Conservation (phyloP, 1,140 invertebrate species). For the Acyrthosiphon pisum region DNA sequence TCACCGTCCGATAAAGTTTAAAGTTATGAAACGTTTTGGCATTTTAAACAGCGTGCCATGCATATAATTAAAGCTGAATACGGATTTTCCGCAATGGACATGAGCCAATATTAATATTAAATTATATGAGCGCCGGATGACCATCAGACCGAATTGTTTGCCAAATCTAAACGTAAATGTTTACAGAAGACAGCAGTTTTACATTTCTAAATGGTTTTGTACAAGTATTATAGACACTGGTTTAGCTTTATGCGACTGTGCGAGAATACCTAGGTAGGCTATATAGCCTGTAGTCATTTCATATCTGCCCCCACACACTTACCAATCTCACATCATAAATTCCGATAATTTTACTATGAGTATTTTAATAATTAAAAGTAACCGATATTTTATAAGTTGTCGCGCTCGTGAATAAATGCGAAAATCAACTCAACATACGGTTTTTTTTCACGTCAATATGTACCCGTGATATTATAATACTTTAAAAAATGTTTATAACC, state of each 20-base stretch:
- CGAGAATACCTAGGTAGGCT: not conserved
- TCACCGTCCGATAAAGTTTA: not conserved
- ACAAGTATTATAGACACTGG: not conserved
- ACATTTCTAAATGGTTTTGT: not conserved
- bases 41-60: not conserved
- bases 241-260: not conserved
- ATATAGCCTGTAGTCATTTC: not conserved
- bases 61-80: not conserved
- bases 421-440: not conserved
- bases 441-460: not conserved
- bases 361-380: not conserved
- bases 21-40: not conserved
- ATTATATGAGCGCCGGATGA: not conserved
- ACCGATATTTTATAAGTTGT: not conserved
- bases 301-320: not conserved
- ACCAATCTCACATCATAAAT: not conserved
- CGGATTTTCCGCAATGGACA: not conserved
- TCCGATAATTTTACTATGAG: not conserved
- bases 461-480: too few relatives aligned
- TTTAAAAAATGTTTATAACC: not conserved
- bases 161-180: not conserved
- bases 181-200: not conserved
- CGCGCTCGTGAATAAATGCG: not conserved
- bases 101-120: not conserved
- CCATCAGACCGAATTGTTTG: not conserved